Base-by-base conservation (phyloP, 2,797 vertebrate genomes). In the Melanotaenia boesemani region DNA sequence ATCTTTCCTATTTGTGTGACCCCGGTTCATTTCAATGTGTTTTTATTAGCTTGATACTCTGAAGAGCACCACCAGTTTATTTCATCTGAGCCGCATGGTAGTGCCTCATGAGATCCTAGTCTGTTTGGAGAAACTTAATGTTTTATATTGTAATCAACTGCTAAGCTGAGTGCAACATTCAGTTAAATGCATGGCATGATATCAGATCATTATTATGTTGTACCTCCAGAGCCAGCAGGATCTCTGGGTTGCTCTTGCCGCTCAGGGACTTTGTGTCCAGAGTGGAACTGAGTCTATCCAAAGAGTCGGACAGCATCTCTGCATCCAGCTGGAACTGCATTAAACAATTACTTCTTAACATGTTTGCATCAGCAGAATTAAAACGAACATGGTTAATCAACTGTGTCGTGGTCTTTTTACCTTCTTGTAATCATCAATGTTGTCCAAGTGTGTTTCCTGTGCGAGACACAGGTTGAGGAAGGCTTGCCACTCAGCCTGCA, bases 401-500 rank as follows among this genome's bases (percentile, higher is more conserved):
- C 0, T 6, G 44, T 4, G 65, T 5, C 10, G 5, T 12, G 8
- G 41, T 3, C 5, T 6, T 10, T 16, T 6, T 93, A 98, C 98
- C 96, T 95, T 96, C 84, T 89, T 97, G 65, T 98, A 98, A 30
- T 82, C 90, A 62, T 97, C 95, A 36, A 97, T 86, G 0, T 89
- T 96, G 87, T 96, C 94, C 89, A 99, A 91, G 12, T 98, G 98
- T 13, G 84, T 89, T 76, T 98, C 97, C 86, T 99, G 96, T 57
- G 97, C 97, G 77, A 97, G 93, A 74, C 96, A 98, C 75, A 99
- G 86, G 80, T 97, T 97, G 76, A 97, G 94, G 80, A 99, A 98
- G 63, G 92, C 93, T 74, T 98, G 95, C 97, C 98, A 98, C 81
- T 98, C 96, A 0, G 34, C 83, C 84, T 96, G 96, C 79, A 98